Conservation (phyloP, 2,113 vertebrate species). For the Casuarius casuarius region DNA sequence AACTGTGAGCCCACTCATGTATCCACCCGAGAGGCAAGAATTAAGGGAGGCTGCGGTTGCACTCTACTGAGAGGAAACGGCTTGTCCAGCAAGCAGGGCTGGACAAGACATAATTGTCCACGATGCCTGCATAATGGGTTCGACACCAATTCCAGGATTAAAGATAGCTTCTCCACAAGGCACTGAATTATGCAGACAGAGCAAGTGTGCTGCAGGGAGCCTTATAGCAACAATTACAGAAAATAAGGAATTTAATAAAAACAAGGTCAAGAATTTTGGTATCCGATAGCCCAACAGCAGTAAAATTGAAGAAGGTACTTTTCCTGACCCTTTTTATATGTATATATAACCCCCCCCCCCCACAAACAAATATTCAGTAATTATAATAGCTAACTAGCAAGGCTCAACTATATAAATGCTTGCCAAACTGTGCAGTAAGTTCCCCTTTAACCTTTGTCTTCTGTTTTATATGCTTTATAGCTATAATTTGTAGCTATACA, state of each 20-base stretch:
- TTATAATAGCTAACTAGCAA: not conserved
- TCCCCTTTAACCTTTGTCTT: not conserved
- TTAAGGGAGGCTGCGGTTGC: not conserved
- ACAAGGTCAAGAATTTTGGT: not conserved
- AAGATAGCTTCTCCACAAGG: too few species aligned
- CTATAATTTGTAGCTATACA: not conserved
- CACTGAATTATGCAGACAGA: not conserved
- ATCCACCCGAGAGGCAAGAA: not conserved
- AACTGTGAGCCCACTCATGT: not conserved
- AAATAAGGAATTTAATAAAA: not conserved
- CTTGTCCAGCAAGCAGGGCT: not conserved
- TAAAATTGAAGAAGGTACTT: not conserved
- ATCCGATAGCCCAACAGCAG: not conserved
- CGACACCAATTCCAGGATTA: not conserved
- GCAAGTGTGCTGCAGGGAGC: not conserved
- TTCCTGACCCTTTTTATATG: not conserved
- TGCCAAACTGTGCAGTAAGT: not conserved
- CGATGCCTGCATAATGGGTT: rapidly evolving
- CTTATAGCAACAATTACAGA: not conserved
- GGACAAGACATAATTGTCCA: not conserved
- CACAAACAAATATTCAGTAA: not conserved
- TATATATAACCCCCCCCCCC: not conserved
- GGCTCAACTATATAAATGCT: not conserved
- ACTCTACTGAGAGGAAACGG: not conserved
- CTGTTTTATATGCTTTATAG: not conserved